Percentiles rank a stretch among this genome's conserved stretches.
phyloP scores from a whole-genome alignment of 2,113 vertebrate species.

The Etheostoma cragini region DNA sequence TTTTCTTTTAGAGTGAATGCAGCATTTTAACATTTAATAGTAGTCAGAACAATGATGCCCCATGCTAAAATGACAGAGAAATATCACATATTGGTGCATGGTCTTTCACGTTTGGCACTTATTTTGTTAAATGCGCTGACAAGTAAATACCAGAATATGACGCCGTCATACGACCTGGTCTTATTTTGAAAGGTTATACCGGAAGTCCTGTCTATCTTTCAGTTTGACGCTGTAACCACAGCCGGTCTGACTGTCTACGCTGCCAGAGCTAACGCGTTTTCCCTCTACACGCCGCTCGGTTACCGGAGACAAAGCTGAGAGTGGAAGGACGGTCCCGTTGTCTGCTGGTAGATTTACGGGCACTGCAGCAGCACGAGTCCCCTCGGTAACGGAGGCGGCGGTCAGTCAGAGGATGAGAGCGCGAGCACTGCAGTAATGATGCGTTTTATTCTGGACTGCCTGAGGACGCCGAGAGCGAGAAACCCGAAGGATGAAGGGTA shows the following conservation, averaged over 20 bases:
- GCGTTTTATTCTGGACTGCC: slow-evolving; percentile 64
- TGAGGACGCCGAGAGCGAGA: slow-evolving; percentile 47
- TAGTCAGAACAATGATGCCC: too few relatives aligned
- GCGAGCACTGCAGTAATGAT: slow-evolving; percentile 62
- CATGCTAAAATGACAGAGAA: not conserved
- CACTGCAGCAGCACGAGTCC: slow-evolving; percentile 1
- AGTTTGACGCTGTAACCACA: not conserved
- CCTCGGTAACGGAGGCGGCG: not conserved
- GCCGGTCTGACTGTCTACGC: not conserved
- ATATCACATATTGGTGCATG: not conserved
- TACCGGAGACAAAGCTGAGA: not conserved
- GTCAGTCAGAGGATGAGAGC: slow-evolving; percentile 43
- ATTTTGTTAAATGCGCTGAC: not conserved
- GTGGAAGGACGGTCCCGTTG: not conserved
- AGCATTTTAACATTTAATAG: too few relatives aligned
- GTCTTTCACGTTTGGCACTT: not conserved
- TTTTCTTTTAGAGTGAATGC: not conserved
- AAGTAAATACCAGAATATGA: not conserved
- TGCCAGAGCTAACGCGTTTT: not conserved
- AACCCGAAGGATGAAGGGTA: slow-evolving; percentile 41
- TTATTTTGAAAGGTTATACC: not conserved
- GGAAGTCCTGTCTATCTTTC: not conserved
- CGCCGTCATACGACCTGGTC: not conserved
- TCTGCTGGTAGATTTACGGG: not conserved
- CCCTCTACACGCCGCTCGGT: not conserved